These are phyloP conservation scores for Oxystoma pomonae DNA, from an alignment of 2,888 invertebrate genomes.

Conservation along the genomic window DNA sequence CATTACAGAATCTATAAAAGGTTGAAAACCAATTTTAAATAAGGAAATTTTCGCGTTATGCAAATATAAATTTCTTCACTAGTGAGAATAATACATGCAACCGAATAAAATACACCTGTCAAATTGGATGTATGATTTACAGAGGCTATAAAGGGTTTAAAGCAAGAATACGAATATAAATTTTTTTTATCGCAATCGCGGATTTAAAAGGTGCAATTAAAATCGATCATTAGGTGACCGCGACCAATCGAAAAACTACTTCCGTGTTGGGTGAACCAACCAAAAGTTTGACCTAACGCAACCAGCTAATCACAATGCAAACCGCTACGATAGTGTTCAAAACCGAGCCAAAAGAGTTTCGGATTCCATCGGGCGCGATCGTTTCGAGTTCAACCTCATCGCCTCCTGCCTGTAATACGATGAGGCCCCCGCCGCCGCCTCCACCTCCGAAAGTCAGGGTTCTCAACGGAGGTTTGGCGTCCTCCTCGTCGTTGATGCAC, in stretches of 20 bases:
- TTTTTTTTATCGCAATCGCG: too few species aligned
- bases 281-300: constrained; percentile 9
- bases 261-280: not conserved
- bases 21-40: too few species aligned
- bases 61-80: too few species aligned
- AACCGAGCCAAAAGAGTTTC: constrained; percentile 43
- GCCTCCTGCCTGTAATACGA: constrained; percentile 31
- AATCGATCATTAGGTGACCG: not conserved
- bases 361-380: constrained; percentile 40
- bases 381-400: constrained; percentile 44
- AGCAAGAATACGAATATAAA: too few species aligned
- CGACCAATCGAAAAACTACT: not conserved
- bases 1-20: too few species aligned
- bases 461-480: constrained; percentile 14
- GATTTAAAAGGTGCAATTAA: too few species aligned
- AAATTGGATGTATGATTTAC: too few species aligned
- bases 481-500: not conserved
- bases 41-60: too few species aligned
- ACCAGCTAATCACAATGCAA: constrained; percentile 49
- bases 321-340: constrained; percentile 51
- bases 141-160: too few species aligned
- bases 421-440: constrained; percentile 55
- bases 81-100: too few species aligned
- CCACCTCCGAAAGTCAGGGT: constrained; percentile 42
- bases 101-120: too few species aligned